Conservation (phyloP, 1,140 invertebrate species). For the Chrysopa pallens region DNA sequence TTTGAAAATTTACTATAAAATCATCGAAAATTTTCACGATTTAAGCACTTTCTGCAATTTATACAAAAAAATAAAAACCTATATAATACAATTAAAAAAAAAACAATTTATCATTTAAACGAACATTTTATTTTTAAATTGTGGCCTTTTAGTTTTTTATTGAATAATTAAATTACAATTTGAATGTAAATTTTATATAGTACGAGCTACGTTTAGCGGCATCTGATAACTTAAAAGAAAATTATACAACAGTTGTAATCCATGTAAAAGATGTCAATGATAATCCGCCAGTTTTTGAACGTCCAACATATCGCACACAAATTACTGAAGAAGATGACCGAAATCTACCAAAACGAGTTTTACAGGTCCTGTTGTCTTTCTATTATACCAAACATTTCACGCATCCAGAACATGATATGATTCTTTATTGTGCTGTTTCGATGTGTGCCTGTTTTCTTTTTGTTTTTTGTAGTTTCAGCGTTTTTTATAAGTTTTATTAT, state of each 20-base stretch:
- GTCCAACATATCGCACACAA: constrained; percentile 84
- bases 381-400: too few relatives aligned
- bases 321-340: constrained; percentile 91
- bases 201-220: constrained; percentile 84
- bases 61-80: too few relatives aligned
- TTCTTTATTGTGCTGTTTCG: constrained; percentile 16
- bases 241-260: constrained; percentile 88
- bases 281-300: constrained; percentile 69
- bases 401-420: constrained; percentile 23
- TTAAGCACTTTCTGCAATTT: too few relatives aligned
- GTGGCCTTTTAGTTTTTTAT: too few relatives aligned
- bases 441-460: constrained; percentile 10
- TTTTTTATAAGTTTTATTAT: constrained; percentile 4
- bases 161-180: too few relatives aligned
- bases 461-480: constrained; percentile 4
- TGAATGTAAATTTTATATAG: constrained; percentile 27
- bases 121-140: too few relatives aligned
- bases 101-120: too few relatives aligned
- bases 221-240: constrained; percentile 90
- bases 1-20: too few relatives aligned
- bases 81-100: too few relatives aligned
- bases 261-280: constrained; percentile 93
- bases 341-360: constrained; percentile 79
- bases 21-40: too few relatives aligned
- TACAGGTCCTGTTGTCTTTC: constrained; percentile 39